Evolutionary conservation across 2,797 vertebrate genomes (phyloP).

Genomic region (Pelobates cultripes): DNA sequence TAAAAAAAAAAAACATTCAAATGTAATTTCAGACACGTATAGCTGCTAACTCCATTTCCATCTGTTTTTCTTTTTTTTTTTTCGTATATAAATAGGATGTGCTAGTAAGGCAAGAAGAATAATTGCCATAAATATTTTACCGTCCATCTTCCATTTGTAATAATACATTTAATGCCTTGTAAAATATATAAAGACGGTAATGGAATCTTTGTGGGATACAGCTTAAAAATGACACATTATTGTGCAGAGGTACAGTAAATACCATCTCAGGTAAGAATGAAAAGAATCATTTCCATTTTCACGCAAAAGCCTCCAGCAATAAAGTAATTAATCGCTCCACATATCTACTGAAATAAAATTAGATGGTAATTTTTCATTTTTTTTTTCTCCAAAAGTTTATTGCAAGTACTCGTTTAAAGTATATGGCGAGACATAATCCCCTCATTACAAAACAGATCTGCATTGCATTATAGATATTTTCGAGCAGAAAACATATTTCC

Average conservation of each 20-base stretch:
- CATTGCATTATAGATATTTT: neutral
- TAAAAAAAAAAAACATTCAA: too few species aligned
- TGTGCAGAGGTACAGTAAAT: neutral
- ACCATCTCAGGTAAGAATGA: neutral
- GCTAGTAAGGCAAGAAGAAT: too few species aligned
- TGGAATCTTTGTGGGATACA: neutral
- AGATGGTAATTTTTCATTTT: neutral
- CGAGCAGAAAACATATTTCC: neutral
- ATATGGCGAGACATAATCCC: neutral
- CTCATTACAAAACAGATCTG: neutral
- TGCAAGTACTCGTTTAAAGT: neutral
- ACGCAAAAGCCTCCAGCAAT: neutral
- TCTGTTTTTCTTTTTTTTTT: too few species aligned
- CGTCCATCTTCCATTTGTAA: neutral
- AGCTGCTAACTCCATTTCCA: too few species aligned
- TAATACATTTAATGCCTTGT: neutral
- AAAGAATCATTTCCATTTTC: neutral
- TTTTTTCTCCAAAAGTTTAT: neutral
- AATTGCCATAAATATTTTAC: neutral
- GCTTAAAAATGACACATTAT: neutral
- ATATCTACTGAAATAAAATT: neutral
- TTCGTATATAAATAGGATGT: too few species aligned
- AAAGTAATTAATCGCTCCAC: neutral
- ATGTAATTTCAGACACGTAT: too few species aligned
- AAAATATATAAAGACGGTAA: neutral